A percentile compares a stretch with the other conserved stretches of the same genome.
phyloP scores from a whole-genome alignment of 1,140 invertebrate species.

The Agrilus planipennis region DNA sequence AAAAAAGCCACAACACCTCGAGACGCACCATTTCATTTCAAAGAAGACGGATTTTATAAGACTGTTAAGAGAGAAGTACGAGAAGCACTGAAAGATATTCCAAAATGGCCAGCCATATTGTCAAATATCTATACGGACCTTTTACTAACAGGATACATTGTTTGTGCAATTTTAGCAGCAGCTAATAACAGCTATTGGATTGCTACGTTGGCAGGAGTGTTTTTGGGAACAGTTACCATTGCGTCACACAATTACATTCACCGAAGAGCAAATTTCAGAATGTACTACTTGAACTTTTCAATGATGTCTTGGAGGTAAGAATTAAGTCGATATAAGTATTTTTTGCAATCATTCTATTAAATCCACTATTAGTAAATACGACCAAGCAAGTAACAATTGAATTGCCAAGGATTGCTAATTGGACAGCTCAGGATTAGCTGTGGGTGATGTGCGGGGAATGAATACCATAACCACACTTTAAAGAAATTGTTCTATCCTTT shows the following conservation, averaged over 20 bases:
- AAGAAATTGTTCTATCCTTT: no score
- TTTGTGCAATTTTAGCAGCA: constrained; percentile 40
- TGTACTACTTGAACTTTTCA: constrained; percentile 65
- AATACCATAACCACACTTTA: no score
- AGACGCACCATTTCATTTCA: constrained; percentile 48
- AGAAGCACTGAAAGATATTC: constrained; percentile 22
- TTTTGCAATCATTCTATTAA: no score
- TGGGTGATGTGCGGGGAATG: no score
- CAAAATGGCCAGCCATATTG: constrained; percentile 27
- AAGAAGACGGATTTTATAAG: constrained; percentile 52
- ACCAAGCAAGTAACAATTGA: no score
- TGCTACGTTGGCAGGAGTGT: constrained; percentile 39
- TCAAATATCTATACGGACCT: constrained; percentile 44
- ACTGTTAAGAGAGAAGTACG: constrained; percentile 45
- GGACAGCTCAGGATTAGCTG: no score
- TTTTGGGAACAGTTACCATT: constrained; percentile 44
- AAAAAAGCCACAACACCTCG: constrained; percentile 40
- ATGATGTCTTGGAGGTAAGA: constrained; percentile 46
- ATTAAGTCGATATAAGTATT: no score
- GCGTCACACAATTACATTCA: constrained; percentile 75
- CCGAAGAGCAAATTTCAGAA: constrained; percentile 64
- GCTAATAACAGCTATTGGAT: constrained; percentile 33
- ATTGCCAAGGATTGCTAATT: no score
- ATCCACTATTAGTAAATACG: no score
- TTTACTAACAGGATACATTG: constrained; percentile 38